A percentile compares a stretch with the other conserved stretches of the same genome.
These are phyloP conservation scores for Aspidoscelis tigris DNA, from an alignment of 2,113 vertebrate genomes.

Conservation along the genomic window DNA sequence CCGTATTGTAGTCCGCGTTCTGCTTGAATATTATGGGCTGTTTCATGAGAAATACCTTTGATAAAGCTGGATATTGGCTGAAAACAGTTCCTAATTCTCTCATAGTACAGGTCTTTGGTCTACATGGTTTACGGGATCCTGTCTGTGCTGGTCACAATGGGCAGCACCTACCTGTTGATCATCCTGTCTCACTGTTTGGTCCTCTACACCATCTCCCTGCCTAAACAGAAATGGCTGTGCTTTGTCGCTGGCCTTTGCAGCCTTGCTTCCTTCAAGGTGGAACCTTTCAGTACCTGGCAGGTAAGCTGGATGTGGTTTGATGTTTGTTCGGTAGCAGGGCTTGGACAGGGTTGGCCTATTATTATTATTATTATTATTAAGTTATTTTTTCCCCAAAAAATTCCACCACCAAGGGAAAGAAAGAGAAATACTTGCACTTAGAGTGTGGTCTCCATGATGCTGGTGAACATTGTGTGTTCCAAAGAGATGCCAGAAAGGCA, in stretches of 20 bases:
- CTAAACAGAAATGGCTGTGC: conserved; percentile 92
- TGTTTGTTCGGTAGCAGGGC: not conserved
- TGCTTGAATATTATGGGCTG: no score
- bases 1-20: no score
- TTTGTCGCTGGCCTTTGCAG: conserved; percentile 84
- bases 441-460: no score
- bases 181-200: conserved; percentile 89
- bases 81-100: conserved; percentile 24
- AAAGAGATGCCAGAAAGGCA: no score
- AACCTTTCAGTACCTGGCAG: conserved; percentile 93
- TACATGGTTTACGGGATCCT: conserved; percentile 86
- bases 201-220: conserved; percentile 87
- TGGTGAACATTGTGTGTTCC: no score
- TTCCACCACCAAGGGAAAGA: no score
- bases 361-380: no score
- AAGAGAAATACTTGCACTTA: no score
- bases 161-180: conserved; percentile 86
- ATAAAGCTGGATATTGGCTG: no score
- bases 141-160: conserved; percentile 89
- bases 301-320: conserved; percentile 56
- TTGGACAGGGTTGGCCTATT: not conserved
- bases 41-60: no score
- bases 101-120: conserved; percentile 87
- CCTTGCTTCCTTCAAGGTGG: conserved; percentile 90
- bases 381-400: no score